Percentiles rank a stretch among this genome's conserved stretches.
Conservation (phyloP, 1,140 invertebrate species). For the Drosophila navojoa region DNA sequence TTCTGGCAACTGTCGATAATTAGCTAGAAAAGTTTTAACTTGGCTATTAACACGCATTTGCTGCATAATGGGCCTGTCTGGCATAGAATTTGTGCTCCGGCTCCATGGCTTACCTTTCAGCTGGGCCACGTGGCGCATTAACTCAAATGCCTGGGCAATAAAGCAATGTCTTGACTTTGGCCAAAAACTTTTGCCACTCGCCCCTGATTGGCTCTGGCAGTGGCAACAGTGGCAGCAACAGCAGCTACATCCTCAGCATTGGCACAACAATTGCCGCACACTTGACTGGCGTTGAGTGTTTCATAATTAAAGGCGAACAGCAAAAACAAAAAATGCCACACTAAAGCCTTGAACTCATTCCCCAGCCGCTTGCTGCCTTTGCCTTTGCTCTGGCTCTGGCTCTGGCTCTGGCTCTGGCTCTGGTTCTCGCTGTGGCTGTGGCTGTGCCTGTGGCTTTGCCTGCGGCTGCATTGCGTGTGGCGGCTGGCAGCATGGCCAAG, state of each 20-base stretch:
- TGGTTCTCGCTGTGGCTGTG: background rate
- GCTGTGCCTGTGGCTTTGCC: background rate
- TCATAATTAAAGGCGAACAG: conserved; percentile 68
- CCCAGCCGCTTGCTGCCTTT: background rate
- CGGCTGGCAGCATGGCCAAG: conserved; percentile 62
- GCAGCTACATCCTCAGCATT: conserved; percentile 35
- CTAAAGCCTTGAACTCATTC: conserved; percentile 51
- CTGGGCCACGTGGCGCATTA: conserved; percentile 27
- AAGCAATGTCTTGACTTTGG: conserved; percentile 45
- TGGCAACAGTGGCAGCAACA: conserved; percentile 10
- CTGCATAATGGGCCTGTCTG: conserved; percentile 76
- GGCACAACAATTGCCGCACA: conserved; percentile 63
- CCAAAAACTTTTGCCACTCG: conserved; percentile 59
- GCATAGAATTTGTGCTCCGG: conserved; percentile 53
- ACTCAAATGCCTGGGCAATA: conserved; percentile 37
- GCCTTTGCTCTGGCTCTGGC: too few relatives aligned
- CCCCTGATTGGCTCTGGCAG: conserved; percentile 44
- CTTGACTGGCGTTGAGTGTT: conserved; percentile 66
- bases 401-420: too few relatives aligned
- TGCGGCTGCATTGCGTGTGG: conserved; percentile 71
- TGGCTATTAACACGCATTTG: conserved; percentile 67
- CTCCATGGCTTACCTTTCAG: conserved; percentile 14
- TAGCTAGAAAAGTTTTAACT: conserved; percentile 75
- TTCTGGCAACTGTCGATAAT: conserved; percentile 73
- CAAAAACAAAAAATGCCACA: conserved; percentile 4